Evolutionary conservation across 2,888 invertebrate genomes (phyloP).

Genomic region (Malthinus seriepunctatus): DNA sequence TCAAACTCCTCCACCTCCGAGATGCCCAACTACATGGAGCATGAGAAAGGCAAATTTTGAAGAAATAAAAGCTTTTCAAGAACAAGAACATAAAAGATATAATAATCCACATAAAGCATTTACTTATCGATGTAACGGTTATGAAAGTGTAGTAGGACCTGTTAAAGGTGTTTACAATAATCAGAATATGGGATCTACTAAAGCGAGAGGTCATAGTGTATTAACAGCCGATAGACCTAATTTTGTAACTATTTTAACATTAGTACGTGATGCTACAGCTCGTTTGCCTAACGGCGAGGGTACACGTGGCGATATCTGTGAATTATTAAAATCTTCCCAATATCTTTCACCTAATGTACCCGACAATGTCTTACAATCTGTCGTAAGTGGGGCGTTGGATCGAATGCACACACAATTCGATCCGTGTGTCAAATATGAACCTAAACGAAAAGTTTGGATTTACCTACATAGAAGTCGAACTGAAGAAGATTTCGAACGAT

Average conservation of each 20-base stretch:
- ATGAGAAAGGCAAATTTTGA: constrained; percentile 77
- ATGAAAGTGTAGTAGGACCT: constrained; percentile 41
- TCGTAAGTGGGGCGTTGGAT: constrained; percentile 89
- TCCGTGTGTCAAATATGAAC: constrained; percentile 92
- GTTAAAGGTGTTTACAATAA: constrained; percentile 78
- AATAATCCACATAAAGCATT: constrained; percentile 90
- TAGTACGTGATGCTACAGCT: constrained; percentile 93
- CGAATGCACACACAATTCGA: constrained; percentile 88
- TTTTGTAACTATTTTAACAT: constrained; percentile 85
- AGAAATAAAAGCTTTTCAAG: constrained; percentile 76
- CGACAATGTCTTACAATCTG: constrained; percentile 75
- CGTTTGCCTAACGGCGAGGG: constrained; percentile 94
- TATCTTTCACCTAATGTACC: constrained; percentile 59
- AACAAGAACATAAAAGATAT: constrained; percentile 83
- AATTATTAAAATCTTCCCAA: constrained; percentile 72
- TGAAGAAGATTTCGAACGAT: constrained; percentile 65
- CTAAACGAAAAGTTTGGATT: constrained; percentile 92
- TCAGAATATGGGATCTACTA: constrained; percentile 60
- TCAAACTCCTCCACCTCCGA: constrained; percentile 59
- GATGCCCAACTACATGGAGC: constrained; percentile 81
- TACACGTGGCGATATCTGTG: constrained; percentile 88
- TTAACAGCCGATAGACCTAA: constrained; percentile 83
- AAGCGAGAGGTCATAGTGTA: constrained; percentile 82
- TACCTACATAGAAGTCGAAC: constrained; percentile 77
- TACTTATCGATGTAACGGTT: constrained; percentile 71